Percentiles rank a stretch among this genome's conserved stretches.
phyloP scores from a whole-genome alignment of 2,888 invertebrate species.

The Acleris laterana region DNA sequence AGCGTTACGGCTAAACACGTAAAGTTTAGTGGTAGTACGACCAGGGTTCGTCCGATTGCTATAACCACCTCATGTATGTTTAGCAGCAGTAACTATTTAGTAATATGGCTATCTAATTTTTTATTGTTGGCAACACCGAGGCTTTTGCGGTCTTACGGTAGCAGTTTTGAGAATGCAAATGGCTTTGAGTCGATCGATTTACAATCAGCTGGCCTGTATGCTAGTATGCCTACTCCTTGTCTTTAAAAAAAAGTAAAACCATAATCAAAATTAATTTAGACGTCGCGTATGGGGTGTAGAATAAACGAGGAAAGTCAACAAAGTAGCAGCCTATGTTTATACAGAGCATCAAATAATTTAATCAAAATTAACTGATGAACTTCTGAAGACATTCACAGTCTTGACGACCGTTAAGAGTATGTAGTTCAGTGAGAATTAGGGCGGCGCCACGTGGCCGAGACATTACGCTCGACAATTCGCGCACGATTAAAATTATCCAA shows the following conservation, averaged over 20 bases:
- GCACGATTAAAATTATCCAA: conserved; percentile 82
- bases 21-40: too few relatives aligned
- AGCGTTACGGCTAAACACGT: too few relatives aligned
- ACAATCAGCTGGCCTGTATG: too few relatives aligned
- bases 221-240: too few relatives aligned
- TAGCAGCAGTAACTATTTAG: too few relatives aligned
- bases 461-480: conserved; percentile 77
- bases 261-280: conserved; percentile 7
- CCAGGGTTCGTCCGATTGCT: too few relatives aligned
- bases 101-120: too few relatives aligned
- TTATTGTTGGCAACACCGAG: too few relatives aligned
- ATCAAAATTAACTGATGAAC: conserved; percentile 59
- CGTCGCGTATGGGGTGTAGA: background rate
- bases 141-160: too few relatives aligned
- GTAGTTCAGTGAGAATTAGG: conserved; percentile 62
- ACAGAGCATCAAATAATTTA: conserved; percentile 29
- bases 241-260: conserved; percentile 2
- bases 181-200: too few relatives aligned
- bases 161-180: too few relatives aligned
- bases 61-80: too few relatives aligned
- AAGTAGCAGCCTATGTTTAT: background rate
- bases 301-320: background rate
- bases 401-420: conserved; percentile 53
- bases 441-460: conserved; percentile 69
- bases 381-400: conserved; percentile 55